A percentile compares a stretch with the other conserved stretches of the same genome.
phyloP scores from a whole-genome alignment of 2,113 vertebrate species.

The Dendrocopos noguchii region DNA sequence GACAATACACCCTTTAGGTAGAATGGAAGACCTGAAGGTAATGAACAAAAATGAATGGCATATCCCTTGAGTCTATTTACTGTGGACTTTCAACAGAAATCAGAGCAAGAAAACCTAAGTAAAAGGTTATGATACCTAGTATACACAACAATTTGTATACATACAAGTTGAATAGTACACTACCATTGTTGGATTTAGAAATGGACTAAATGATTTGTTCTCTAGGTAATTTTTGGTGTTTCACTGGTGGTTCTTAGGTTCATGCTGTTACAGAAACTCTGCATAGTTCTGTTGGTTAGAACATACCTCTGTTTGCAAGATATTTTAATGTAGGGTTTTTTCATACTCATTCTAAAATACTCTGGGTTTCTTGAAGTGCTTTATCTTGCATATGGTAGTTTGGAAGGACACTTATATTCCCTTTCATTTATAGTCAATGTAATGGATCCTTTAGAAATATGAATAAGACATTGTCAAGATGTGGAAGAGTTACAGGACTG shows the following conservation, averaged over 20 bases:
- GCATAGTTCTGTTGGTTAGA: background rate
- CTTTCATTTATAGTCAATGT: background rate
- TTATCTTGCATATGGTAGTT: background rate
- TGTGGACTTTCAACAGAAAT: background rate
- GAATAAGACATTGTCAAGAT: background rate
- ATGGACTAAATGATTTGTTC: background rate
- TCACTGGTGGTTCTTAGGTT: background rate
- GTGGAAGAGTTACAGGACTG: background rate
- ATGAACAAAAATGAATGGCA: background rate
- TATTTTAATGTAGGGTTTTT: background rate
- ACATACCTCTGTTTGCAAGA: background rate
- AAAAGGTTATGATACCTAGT: background rate
- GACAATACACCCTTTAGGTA: background rate
- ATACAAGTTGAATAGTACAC: background rate
- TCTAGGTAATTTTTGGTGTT: background rate
- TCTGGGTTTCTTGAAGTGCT: background rate
- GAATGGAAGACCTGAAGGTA: no score
- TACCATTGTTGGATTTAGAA: background rate
- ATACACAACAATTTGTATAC: background rate
- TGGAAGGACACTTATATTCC: background rate
- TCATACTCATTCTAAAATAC: background rate
- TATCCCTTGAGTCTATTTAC: background rate
- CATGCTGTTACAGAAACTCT: background rate
- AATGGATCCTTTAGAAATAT: background rate
- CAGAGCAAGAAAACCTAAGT: background rate